Conservation (phyloP, 64 coral and sea anemone genomes). For the Montipora cactus region DNA sequence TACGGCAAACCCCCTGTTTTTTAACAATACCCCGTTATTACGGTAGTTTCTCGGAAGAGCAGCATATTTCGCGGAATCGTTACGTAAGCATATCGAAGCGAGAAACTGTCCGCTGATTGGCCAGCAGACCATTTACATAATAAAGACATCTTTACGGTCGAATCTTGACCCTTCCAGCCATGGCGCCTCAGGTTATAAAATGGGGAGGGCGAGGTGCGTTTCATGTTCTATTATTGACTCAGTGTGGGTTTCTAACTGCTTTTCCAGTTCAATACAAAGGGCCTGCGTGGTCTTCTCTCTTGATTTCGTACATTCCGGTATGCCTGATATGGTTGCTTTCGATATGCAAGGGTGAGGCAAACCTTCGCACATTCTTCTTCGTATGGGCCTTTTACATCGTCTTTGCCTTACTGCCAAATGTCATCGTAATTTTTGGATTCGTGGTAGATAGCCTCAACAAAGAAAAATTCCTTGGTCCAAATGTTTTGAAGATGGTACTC, state of each 20-base stretch:
- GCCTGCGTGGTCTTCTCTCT: not conserved
- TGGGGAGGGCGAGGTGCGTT: not conserved
- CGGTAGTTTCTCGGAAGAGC: no score
- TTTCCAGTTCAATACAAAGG: not conserved
- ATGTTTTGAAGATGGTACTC: constrained; percentile 12
- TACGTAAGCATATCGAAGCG: no score
- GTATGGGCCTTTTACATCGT: not conserved
- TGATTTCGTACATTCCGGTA: not conserved
- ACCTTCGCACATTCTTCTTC: not conserved
- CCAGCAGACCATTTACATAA: no score
- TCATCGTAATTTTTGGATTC: not conserved
- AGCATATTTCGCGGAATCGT: no score
- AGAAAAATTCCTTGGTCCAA: not conserved
- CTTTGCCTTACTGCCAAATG: not conserved
- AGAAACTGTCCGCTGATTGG: no score
- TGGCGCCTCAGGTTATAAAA: no score
- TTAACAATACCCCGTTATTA: no score
- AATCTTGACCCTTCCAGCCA: no score
- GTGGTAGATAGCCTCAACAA: not conserved
- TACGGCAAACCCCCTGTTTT: no score
- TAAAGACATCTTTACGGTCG: no score
- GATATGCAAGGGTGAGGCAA: no score
- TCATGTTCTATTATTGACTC: not conserved
- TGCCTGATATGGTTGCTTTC: not conserved
- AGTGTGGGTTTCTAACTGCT: not conserved